A percentile compares a stretch with the other conserved stretches of the same genome.
phyloP scores from a whole-genome alignment of 2,888 invertebrate species.

The Drosophila rubida region DNA sequence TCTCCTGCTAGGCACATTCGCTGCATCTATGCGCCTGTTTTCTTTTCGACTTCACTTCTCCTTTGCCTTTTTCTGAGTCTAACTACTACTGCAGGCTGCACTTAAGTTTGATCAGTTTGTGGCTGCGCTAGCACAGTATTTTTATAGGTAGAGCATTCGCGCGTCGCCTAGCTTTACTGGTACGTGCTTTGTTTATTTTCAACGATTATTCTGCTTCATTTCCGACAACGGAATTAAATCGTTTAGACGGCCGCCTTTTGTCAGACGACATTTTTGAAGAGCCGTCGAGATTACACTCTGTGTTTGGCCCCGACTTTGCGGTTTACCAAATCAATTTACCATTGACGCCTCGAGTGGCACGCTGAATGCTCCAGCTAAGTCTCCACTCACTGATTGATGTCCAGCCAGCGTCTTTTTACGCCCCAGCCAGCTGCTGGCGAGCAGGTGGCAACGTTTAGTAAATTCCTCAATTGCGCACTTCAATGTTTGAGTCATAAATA shows the following conservation, averaged over 20 bases:
- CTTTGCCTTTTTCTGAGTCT: too few relatives aligned
- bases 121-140: too few relatives aligned
- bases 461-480: neutral
- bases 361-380: conserved; percentile 40
- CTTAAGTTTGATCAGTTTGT: too few relatives aligned
- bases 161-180: conserved; percentile 12
- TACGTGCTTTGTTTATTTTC: conserved; percentile 46
- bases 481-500: conserved; percentile 30
- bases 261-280: conserved; percentile 23
- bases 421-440: too few relatives aligned
- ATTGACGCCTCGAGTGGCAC: conserved; percentile 48
- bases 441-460: neutral
- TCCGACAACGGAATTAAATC: conserved; percentile 57
- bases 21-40: too few relatives aligned
- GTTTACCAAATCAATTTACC: conserved; percentile 54
- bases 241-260: conserved; percentile 47
- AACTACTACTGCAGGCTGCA: too few relatives aligned
- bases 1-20: too few relatives aligned
- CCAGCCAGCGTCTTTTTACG: too few relatives aligned
- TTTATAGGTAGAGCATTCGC: conserved; percentile 12
- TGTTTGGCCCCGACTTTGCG: conserved; percentile 32
- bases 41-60: too few relatives aligned
- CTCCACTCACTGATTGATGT: too few relatives aligned
- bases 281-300: conserved; percentile 39
- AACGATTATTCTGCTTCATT: conserved; percentile 63